Base-by-base conservation (phyloP, 23 tunicate species). In the Trididemnum miniatum region DNA sequence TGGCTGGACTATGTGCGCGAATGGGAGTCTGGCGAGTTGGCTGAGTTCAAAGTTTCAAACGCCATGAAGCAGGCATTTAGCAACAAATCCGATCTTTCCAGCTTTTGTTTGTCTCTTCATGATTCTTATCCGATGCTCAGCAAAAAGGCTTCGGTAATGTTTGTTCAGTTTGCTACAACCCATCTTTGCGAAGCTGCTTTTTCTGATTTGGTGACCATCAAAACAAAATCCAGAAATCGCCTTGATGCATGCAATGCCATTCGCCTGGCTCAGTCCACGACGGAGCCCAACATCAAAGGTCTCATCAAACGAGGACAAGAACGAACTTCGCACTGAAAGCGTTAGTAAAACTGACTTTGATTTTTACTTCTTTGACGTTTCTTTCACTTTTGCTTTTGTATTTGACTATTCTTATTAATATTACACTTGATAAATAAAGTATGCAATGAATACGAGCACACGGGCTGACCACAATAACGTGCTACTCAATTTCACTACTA, bases 31-130 rank as follows among this genome's bases (percentile, higher is more conserved):
- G 82, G 82, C 72, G 72, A 78, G 71, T 38, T 78, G 36, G 72
- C 82, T 27, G 73, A 78, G 71, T 59, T 78, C 57, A 78, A 78
- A 78, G 72, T 59, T 78, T 78, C 82, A 20, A 78, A 78, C 59
- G 82, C 82, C 7, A 78, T 59, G 71, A 59, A 59, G 54, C 27
- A 30, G 31, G 62, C 80, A 39, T 75, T 75, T 75, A 75, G 39
- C 33, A 39, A 75, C 62, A 75, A 40, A 44, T 33, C 35, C 18
- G 60, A 40, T 28, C 35, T 75, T 40, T 75, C 80, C 62, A 75
- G 80, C 62, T 75, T 75, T 38, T 78, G 82, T 35, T 29, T 78
- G 71, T 78, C 82, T 57, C 82, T 78, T 59, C 38, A 38, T 57
- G 82, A 57, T 78, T 52, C 82, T 27, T 78, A 78, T 59, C 82